These are phyloP conservation scores for Vultur gryphus DNA, from an alignment of 2,797 vertebrate species.

Conservation along the genomic window DNA sequence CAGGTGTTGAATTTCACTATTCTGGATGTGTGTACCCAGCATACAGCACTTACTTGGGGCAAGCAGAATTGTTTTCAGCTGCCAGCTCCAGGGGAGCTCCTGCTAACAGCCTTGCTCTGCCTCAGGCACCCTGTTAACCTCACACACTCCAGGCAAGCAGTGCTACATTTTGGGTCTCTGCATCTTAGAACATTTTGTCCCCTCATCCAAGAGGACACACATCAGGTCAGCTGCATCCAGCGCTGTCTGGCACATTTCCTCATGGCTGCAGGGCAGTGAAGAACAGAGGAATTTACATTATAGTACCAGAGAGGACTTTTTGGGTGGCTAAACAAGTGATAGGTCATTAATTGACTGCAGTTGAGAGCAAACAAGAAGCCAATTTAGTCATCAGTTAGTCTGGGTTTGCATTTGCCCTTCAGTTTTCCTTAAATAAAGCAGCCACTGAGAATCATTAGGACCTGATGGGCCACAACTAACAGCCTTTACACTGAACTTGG, in stretches of 20 bases:
- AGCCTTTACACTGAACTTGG: background rate
- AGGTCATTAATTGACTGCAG: background rate
- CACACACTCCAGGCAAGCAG: background rate
- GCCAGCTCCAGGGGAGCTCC: background rate
- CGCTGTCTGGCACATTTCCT: accelerated
- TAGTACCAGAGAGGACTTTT: background rate
- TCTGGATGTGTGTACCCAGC: background rate
- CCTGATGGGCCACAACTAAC: background rate
- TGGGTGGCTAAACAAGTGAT: background rate
- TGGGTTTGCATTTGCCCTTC: background rate
- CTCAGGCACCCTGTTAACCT: background rate
- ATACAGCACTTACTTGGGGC: background rate
- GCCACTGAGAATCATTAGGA: background rate
- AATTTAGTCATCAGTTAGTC: background rate
- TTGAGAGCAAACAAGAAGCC: background rate
- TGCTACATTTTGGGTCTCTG: background rate
- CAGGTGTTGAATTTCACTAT: background rate
- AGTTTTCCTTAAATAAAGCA: constrained; percentile 2
- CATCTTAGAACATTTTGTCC: background rate
- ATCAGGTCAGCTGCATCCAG: background rate
- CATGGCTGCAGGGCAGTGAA: background rate
- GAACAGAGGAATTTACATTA: background rate
- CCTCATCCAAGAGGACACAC: background rate
- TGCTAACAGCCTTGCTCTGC: background rate
- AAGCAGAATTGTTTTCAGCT: background rate